Evolutionary conservation across 1,140 invertebrate species (phyloP).

Genomic region (Aphaenogaster rudis): DNA sequence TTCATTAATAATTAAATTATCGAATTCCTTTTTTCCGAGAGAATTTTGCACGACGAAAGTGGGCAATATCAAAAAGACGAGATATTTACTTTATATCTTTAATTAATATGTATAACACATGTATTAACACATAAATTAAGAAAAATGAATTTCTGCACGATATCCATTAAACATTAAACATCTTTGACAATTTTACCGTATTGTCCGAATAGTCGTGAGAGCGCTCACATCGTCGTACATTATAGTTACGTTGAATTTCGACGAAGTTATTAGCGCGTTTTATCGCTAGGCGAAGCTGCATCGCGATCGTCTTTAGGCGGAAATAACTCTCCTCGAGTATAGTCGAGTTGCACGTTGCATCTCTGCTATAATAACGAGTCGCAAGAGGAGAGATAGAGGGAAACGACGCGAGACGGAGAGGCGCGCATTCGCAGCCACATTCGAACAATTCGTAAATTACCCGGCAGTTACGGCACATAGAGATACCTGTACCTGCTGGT

Average conservation of each 20-base stretch:
- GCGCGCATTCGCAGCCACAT: conserved; percentile 56
- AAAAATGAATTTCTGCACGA: not conserved
- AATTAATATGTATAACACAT: not conserved
- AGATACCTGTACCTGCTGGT: conserved; percentile 24
- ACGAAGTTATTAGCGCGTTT: conserved; percentile 10
- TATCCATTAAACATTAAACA: not conserved
- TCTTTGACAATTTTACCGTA: not conserved
- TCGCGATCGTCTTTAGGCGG: conserved; percentile 40
- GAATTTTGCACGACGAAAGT: not conserved
- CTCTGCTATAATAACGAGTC: conserved; percentile 67
- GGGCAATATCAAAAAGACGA: not conserved
- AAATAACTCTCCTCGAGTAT: conserved; percentile 40
- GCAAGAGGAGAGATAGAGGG: conserved; percentile 20
- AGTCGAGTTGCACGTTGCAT: conserved; percentile 34
- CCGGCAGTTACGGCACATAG: conserved; percentile 61
- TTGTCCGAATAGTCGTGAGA: not conserved
- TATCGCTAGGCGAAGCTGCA: conserved; percentile 23
- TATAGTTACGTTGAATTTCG: conserved; percentile 34
- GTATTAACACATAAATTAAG: not conserved
- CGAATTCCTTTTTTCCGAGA: not conserved
- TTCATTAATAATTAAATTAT: conserved; percentile 62
- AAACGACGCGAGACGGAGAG: conserved; percentile 29
- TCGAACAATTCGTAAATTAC: conserved; percentile 73
- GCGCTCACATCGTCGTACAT: not conserved
- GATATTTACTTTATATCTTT: conserved; percentile 7